Base-by-base conservation (phyloP, 2,113 vertebrate species). In the Suricata suricatta region DNA sequence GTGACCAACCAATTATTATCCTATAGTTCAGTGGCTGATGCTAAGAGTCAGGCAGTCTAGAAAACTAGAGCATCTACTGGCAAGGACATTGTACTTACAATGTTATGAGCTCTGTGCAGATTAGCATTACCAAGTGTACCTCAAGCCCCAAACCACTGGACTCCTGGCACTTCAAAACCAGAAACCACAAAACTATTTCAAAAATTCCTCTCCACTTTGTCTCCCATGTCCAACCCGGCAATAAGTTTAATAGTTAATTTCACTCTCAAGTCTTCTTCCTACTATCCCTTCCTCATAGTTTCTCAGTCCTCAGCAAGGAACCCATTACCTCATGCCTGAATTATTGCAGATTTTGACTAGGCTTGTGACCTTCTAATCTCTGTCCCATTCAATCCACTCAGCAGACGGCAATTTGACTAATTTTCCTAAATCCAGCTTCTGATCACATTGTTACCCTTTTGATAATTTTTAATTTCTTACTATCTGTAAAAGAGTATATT, bases 361-460 rank as follows among this genome's bases (percentile, higher is more conserved):
- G 90, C 6, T 82, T 79, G 66, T 11, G 50, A 84, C 10, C n/a
- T 86, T 93, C 25, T 90, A 60, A 96, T 86, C 41, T 50, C 63
- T 85, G 47, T 85, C 41, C 41, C 33, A 87, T 35, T 72, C 66
- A 93, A 90, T 33, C 57, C 90, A 93, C 64, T 77, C 12, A 82
- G 47, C 68, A 96, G 72, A 80, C 64, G 38, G 74, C 35, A 79
- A 72, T 21, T 41, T 90, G 35, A 90, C 33, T 85, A 86, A 80
- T 66, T 95, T 88, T 90, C 35, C 90, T 66, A 85, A 93, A 68
- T 89, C 38, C 76, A 76, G 47, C 47, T 95, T 96, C 71, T 85
- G 80, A 92, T 57, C 71, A 97, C 29, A 94, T 89, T 60, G 85
- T 47, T 72, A n/a, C n/a, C 64, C 50, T 96, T 92, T 88, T 29